phyloP scores from a whole-genome alignment of 2,888 invertebrate species.

The Sinopyrophorus schimmeli region DNA sequence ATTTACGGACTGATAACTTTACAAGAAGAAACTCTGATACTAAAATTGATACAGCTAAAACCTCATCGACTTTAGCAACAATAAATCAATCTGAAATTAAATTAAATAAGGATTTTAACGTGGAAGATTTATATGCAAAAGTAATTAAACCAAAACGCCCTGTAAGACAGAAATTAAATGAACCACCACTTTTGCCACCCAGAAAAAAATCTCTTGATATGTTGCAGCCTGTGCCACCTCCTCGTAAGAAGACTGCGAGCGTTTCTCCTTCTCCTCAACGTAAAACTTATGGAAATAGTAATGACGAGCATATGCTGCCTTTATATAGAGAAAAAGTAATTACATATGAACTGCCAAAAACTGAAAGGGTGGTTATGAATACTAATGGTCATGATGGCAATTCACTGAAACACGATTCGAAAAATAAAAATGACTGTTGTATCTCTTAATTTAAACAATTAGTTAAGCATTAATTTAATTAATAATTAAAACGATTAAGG shows the following conservation, averaged over 20 bases:
- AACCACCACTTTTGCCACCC: slow-evolving; percentile 35
- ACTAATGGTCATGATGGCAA: slow-evolving; percentile 19
- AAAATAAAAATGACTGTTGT: slow-evolving; percentile 48
- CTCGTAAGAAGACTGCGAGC: slow-evolving; percentile 27
- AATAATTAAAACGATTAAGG: not conserved
- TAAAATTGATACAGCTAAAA: too few relatives aligned
- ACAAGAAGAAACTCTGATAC: too few relatives aligned
- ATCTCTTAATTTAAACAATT: slow-evolving; percentile 46
- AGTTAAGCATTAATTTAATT: too few relatives aligned
- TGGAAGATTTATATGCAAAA: slow-evolving; percentile 3
- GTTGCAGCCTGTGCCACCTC: slow-evolving; percentile 33
- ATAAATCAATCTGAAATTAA: too few relatives aligned
- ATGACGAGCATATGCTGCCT: too few relatives aligned
- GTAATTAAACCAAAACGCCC: slow-evolving; percentile 34
- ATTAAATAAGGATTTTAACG: too few relatives aligned
- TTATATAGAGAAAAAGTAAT: slow-evolving; percentile 40
- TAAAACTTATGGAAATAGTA: slow-evolving; percentile 1
- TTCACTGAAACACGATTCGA: too few relatives aligned
- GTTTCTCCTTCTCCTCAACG: slow-evolving; percentile 14
- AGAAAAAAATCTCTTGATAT: slow-evolving; percentile 24
- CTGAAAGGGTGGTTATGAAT: slow-evolving; percentile 20
- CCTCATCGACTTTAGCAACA: too few relatives aligned
- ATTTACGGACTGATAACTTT: too few relatives aligned
- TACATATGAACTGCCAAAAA: slow-evolving; percentile 38
- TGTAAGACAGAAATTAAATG: slow-evolving; percentile 45